A percentile compares a stretch with the other conserved stretches of the same genome.
phyloP scores from a whole-genome alignment of 1,140 invertebrate species.

The Orchesella cincta region DNA sequence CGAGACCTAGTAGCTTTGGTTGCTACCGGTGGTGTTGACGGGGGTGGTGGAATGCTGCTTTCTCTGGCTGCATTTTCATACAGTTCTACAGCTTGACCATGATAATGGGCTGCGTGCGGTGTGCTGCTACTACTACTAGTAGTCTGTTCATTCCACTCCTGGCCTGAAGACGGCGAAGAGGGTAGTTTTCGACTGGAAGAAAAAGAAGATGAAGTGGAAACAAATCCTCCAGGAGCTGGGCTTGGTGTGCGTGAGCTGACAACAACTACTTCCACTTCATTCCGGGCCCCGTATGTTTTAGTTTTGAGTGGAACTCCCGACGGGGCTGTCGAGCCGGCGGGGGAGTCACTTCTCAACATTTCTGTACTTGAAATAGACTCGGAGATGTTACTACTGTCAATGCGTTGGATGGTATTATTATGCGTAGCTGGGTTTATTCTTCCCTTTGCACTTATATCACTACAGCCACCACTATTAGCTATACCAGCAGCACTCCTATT shows the following conservation, averaged over 20 bases:
- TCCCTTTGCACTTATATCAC: neutral
- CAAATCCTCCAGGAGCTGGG: slow-evolving; percentile 32
- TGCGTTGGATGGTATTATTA: neutral
- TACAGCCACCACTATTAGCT: neutral
- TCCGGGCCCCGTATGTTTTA: slow-evolving; percentile 46
- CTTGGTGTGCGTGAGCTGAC: slow-evolving; percentile 46
- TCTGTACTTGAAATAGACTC: slow-evolving; percentile 7
- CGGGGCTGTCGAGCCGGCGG: slow-evolving; percentile 1
- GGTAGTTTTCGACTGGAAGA: neutral
- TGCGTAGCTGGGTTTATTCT: neutral
- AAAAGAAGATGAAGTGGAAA: neutral
- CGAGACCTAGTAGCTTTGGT: slow-evolving; percentile 37
- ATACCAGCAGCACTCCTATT: neutral
- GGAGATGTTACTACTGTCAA: neutral
- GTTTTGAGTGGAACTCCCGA: neutral
- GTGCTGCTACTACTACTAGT: neutral
- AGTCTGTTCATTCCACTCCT: neutral
- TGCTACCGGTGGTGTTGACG: neutral
- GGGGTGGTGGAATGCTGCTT: slow-evolving; percentile 14
- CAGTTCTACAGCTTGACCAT: neutral
- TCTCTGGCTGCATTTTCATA: neutral
- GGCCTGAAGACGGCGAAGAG: neutral
- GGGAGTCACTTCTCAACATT: slow-evolving; percentile 23
- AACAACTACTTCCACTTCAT: slow-evolving; percentile 48
- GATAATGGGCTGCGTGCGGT: neutral